Base-by-base conservation (phyloP, 2,888 invertebrate species). In the Oasisia sp. region DNA sequence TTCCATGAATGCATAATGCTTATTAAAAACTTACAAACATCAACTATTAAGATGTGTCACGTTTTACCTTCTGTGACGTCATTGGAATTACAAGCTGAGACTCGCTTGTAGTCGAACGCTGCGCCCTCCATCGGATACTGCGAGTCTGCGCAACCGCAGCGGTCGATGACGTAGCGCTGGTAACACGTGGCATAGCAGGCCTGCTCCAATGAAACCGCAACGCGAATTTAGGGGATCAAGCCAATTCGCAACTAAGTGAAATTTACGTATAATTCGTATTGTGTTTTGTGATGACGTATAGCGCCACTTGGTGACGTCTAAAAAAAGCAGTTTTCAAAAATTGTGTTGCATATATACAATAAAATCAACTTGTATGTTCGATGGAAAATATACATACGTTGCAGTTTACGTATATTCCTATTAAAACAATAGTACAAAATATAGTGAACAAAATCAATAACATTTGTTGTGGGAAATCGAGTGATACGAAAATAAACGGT, bases 111-210 rank as follows among this genome's bases (percentile, higher is more conserved):
- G 90, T 32, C 44, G 90, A 90, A 90, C 19, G 90, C 90, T 27
- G 90, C 90, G 90, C 90, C 90, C 14, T 90, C 38, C 44, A 44
- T 38, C 90, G 90, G 90, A 44, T 90, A 90, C 38, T 38, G 44
- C 38, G 90, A 44, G 32, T 90, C 90, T 27, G 90, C 90, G 90
- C 90, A 90, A 44, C 90, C 90, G 27, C 90, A 90, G 32, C 90
- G 90, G 14, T 90, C 90, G 27, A 90, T 90, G 38, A 90, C 90
- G 32, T 90, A 32, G 19, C 44, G 14, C 89, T 91, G 91, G 91
- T 91, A 91, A 74, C 91, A 91, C 58, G 91, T 91, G 58, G 56
- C 32, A 5, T 91, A 91, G 91, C 91, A 91, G 32, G 91, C 91
- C 91, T 91, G 89, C 32, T 38, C 19, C 74, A 27, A 27, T 19